phyloP scores from a whole-genome alignment of 2,888 invertebrate genomes.

The Hyles lineata region DNA sequence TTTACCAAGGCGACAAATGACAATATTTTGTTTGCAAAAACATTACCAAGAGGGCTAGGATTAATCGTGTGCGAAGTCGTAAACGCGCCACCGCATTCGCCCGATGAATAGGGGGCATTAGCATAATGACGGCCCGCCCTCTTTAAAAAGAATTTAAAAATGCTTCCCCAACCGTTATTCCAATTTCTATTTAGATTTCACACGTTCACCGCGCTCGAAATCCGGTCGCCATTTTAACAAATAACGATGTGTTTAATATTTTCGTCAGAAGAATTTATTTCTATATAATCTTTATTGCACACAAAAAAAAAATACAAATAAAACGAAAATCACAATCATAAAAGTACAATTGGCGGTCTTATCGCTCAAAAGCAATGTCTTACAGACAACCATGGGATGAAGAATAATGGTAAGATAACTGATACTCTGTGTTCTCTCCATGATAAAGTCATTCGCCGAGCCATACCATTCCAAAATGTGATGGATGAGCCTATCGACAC shows the following conservation, averaged over 20 bases:
- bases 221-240: background rate
- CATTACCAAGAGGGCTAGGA: conserved; percentile 1
- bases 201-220: conserved; percentile 1
- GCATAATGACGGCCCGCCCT: conserved; percentile 62
- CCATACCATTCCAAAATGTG: too few relatives aligned
- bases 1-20: background rate
- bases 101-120: conserved; percentile 62
- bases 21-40: conserved; percentile 9
- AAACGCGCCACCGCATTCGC: conserved; percentile 42
- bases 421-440: too few relatives aligned
- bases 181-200: background rate
- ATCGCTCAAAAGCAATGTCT: too few relatives aligned
- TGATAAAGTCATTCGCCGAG: too few relatives aligned
- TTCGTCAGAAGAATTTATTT: too few relatives aligned
- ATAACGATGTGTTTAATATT: background rate
- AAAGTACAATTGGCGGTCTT: too few relatives aligned
- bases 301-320: too few relatives aligned
- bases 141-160: conserved; percentile 60
- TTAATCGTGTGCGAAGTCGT: conserved; percentile 17
- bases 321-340: too few relatives aligned
- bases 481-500: too few relatives aligned
- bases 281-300: too few relatives aligned
- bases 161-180: conserved; percentile 36
- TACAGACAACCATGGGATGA: too few relatives aligned
- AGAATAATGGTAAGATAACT: too few relatives aligned